Conservation (phyloP, 2,888 invertebrate species). For the Venusia cambrica region DNA sequence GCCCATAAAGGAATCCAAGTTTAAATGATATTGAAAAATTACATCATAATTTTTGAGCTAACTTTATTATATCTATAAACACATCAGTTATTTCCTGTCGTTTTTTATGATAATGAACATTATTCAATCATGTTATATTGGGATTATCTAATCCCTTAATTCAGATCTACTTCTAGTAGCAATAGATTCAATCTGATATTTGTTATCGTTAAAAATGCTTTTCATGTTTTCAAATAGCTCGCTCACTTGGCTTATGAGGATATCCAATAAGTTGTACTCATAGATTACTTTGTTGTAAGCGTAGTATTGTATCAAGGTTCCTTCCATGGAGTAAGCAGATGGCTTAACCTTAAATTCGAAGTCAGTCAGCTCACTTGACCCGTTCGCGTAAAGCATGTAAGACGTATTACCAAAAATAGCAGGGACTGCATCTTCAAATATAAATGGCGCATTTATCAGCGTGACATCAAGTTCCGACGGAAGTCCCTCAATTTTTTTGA, state of each 20-base stretch:
- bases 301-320: constrained; percentile 49
- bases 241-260: too few species aligned
- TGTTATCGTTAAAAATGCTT: constrained; percentile 35
- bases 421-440: constrained; percentile 42
- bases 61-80: too few species aligned
- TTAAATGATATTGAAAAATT: too few species aligned
- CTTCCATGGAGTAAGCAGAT: constrained; percentile 51
- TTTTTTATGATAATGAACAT: too few species aligned
- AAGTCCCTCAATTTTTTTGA: constrained; percentile 48
- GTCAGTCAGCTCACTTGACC: constrained; percentile 36
- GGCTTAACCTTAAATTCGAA: constrained; percentile 43
- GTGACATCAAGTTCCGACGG: constrained; percentile 40
- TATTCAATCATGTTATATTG: too few species aligned
- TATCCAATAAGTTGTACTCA: constrained; percentile 50
- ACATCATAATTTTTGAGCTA: too few species aligned
- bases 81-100: too few species aligned
- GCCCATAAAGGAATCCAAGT: too few species aligned
- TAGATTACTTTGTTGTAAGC: constrained; percentile 60
- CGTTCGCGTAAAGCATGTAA: constrained; percentile 46
- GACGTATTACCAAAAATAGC: constrained; percentile 40
- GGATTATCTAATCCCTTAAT: too few species aligned
- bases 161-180: constrained; percentile 37
- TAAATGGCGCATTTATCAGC: constrained; percentile 48
- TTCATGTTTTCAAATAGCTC: constrained; percentile 36
- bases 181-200: constrained; percentile 39